Evolutionary conservation across 2,113 vertebrate species (phyloP).

Genomic region (Neomonachus schauinslandi): DNA sequence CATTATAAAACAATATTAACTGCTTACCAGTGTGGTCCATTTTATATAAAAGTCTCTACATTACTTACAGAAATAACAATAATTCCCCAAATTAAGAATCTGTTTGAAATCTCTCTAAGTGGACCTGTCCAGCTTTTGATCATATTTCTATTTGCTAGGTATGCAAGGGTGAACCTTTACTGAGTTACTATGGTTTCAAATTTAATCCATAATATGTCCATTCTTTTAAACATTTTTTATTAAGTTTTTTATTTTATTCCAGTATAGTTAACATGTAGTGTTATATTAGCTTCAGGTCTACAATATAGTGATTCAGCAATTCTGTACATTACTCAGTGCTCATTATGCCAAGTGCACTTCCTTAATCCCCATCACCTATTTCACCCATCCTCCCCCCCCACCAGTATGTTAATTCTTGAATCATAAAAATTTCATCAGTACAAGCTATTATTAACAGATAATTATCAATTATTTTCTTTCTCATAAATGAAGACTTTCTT

Average conservation of each 20-base stretch:
- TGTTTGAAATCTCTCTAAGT: background rate
- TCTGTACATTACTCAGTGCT: background rate
- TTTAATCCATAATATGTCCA: background rate
- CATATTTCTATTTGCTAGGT: background rate
- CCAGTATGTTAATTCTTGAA: background rate
- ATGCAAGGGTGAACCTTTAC: background rate
- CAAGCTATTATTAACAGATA: background rate
- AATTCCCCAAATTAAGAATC: background rate
- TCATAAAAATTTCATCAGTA: background rate
- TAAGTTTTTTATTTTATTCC: background rate
- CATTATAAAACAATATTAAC: background rate
- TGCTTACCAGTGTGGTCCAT: background rate
- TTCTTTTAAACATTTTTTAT: background rate
- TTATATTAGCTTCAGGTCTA: background rate
- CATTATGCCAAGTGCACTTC: background rate
- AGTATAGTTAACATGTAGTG: background rate
- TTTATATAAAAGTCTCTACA: background rate
- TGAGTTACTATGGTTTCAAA: background rate
- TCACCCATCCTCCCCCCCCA: background rate
- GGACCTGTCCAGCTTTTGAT: background rate
- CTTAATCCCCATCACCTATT: background rate
- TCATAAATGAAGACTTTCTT: background rate
- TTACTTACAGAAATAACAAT: background rate
- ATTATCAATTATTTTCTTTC: background rate
- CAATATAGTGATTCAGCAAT: background rate